Conservation (phyloP, 2,797 vertebrate species). For the Lateolabrax maculatus region DNA sequence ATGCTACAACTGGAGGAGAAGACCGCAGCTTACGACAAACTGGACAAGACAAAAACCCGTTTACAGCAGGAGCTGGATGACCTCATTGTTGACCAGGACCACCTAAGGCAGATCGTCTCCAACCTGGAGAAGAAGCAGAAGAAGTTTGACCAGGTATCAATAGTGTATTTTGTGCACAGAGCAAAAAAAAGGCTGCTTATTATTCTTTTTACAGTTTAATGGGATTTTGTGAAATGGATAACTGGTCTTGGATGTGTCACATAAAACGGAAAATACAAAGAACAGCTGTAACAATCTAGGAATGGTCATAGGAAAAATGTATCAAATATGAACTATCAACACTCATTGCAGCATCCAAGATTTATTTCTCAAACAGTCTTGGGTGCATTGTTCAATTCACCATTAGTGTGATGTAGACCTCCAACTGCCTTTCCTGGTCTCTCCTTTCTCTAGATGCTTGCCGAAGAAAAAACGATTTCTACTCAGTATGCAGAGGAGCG, state of each 20-base stretch:
- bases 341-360: neutral
- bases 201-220: neutral
- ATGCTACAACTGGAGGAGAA: slow-evolving; percentile 92
- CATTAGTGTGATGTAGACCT: neutral
- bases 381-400: neutral
- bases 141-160: slow-evolving; percentile 97
- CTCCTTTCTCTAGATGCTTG: slow-evolving; percentile 87
- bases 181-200: neutral
- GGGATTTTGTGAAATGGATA: neutral
- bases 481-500: slow-evolving; percentile 92
- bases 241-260: neutral
- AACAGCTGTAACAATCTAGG: neutral
- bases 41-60: slow-evolving; percentile 97
- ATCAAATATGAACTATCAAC: neutral
- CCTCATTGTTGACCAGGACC: slow-evolving; percentile 92
- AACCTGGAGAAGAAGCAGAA: slow-evolving; percentile 97
- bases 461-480: slow-evolving; percentile 95
- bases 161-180: neutral
- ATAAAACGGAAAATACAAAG: neutral
- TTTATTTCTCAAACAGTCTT: neutral
- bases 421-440: neutral
- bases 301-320: neutral
- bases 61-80: slow-evolving; percentile 97
- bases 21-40: slow-evolving; percentile 90
- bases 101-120: slow-evolving; percentile 92